phyloP scores from a whole-genome alignment of 2,888 invertebrate species.

The Laspeyria flexula region DNA sequence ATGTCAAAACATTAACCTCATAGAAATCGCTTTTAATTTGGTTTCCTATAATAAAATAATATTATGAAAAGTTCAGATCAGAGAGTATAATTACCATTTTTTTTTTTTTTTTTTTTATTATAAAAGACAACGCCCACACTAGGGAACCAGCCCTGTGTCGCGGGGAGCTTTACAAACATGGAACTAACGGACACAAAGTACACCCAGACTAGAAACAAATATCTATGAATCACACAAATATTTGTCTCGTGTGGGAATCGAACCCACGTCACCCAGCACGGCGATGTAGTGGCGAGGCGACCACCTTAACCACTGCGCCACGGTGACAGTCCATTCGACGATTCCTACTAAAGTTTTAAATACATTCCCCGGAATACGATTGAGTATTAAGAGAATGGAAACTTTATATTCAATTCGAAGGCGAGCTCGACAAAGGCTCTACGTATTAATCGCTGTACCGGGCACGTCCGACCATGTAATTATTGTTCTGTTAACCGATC shows the following conservation, averaged over 20 bases:
- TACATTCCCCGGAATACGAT: constrained; percentile 13
- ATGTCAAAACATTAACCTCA: background rate
- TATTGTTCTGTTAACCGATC: constrained; percentile 9
- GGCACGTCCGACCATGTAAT: constrained; percentile 21
- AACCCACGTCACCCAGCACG: too few relatives aligned
- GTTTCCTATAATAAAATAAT: background rate
- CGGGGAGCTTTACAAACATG: too few relatives aligned
- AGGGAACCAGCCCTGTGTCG: too few relatives aligned
- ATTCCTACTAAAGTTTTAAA: constrained; percentile 14
- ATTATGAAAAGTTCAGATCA: background rate
- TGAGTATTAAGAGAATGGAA: constrained; percentile 16
- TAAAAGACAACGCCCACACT: too few relatives aligned
- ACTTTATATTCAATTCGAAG: constrained; percentile 27
- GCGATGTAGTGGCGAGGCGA: too few relatives aligned
- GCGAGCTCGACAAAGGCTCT: constrained; percentile 19
- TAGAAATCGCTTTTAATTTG: background rate
- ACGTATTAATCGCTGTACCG: constrained; percentile 8
- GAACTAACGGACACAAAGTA: too few relatives aligned
- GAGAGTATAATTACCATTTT: background rate
- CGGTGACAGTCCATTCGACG: too few relatives aligned
- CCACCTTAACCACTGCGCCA: too few relatives aligned
- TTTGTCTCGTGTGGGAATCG: too few relatives aligned
- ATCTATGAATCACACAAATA: too few relatives aligned
- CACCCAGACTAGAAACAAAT: too few relatives aligned
- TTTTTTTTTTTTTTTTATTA: too few relatives aligned